These are phyloP conservation scores for Scolopax rusticola DNA, from an alignment of 2,797 vertebrate genomes.

Conservation along the genomic window DNA sequence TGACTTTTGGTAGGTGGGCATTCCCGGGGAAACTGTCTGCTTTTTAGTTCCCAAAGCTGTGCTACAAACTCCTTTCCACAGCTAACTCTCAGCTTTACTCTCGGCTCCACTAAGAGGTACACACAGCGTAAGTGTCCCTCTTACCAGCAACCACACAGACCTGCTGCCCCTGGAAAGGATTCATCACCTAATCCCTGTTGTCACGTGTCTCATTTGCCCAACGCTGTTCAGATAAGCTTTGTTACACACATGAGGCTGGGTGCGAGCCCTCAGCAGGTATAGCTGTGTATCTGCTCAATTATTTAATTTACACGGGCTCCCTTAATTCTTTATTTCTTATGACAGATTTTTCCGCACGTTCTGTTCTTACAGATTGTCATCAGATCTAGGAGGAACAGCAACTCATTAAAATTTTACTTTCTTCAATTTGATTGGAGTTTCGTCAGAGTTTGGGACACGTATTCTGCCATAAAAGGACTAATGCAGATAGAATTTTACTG, in stretches of 20 bases:
- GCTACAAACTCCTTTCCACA: neutral
- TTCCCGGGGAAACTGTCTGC: neutral
- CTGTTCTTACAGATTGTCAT: neutral
- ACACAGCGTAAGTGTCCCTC: neutral
- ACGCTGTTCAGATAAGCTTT: neutral
- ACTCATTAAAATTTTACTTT: neutral
- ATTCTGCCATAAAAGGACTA: neutral
- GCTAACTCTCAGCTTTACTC: neutral
- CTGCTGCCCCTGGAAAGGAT: neutral
- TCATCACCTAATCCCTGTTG: neutral
- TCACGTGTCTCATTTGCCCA: neutral
- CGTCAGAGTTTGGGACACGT: neutral
- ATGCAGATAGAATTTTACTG: neutral
- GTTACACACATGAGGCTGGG: neutral
- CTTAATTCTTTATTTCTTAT: neutral
- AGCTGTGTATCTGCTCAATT: neutral
- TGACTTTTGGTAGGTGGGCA: neutral
- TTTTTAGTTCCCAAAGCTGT: neutral
- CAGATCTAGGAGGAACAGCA: neutral
- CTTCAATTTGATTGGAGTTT: neutral
- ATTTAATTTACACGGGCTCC: neutral
- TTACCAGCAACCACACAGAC: neutral
- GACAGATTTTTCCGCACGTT: neutral
- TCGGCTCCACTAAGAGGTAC: neutral
- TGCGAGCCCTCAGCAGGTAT: neutral